Percentiles rank a stretch among this genome's conserved stretches.
Evolutionary conservation across 2,888 invertebrate species (phyloP).

Genomic region (Chymomyza fuscimana): DNA sequence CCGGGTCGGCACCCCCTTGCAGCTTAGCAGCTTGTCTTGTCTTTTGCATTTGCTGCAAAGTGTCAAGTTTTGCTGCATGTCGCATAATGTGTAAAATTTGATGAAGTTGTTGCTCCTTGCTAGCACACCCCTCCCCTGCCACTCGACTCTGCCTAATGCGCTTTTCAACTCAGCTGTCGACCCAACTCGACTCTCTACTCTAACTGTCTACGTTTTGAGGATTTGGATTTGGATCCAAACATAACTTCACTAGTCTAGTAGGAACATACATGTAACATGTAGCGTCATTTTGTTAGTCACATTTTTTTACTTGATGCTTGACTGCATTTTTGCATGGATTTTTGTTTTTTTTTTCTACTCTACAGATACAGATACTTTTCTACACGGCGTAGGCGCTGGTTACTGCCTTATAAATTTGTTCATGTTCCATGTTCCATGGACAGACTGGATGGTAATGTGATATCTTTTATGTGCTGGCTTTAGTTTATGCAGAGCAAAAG

Average conservation of each 20-base stretch:
- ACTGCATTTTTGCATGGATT: conserved; percentile 36
- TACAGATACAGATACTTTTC: background rate
- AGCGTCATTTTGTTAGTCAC: conserved; percentile 56
- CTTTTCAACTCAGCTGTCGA: conserved; percentile 16
- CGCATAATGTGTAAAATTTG: conserved; percentile 76
- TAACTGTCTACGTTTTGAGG: background rate
- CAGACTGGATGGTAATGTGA: conserved; percentile 25
- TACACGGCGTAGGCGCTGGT: conserved; percentile 48
- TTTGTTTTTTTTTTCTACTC: conserved; percentile 18
- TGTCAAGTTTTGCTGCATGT: conserved; percentile 71
- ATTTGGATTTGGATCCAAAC: background rate
- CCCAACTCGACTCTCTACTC: background rate
- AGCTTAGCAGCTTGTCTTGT: conserved; percentile 53
- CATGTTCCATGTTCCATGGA: background rate
- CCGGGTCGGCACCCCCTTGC: conserved; percentile 1
- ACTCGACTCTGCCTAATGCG: conserved; percentile 28
- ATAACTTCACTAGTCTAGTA: background rate
- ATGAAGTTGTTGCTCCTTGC: conserved; percentile 58
- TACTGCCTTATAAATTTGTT: conserved; percentile 46
- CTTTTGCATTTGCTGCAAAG: conserved; percentile 53
- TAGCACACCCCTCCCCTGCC: background rate
- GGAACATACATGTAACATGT: conserved; percentile 27
- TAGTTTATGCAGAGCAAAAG: background rate
- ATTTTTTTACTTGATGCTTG: conserved; percentile 26
- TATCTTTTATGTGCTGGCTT: conserved; percentile 29